Conservation (phyloP, 1,140 invertebrate genomes). For the fruit fly (Drosophila melanogaster) region Release_6_plus_ISO1_MT NT_037436.4:6810501-6811000, state of each 20-base stretch:
- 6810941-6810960: conserved; percentile 10
- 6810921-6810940: conserved; percentile 33
- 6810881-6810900: conserved; percentile 78
- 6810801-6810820: conserved; percentile 66
- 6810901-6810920: conserved; percentile 52
- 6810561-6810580: conserved; percentile 83
- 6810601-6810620: conserved; percentile 67
- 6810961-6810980: conserved; percentile 84
- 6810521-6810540: conserved; percentile 78
- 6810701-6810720: conserved; percentile 62
- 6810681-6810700: conserved; percentile 65
- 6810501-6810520: conserved; percentile 67
- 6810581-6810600: conserved; percentile 50
- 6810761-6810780: conserved; percentile 23
- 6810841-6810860: conserved; percentile 81
- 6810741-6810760: neutral
- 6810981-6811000: conserved; percentile 83
- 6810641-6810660: conserved; percentile 73
- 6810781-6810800: conserved; percentile 83
- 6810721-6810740: conserved; percentile 45
- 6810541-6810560: conserved; percentile 72
- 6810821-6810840: conserved; percentile 83
- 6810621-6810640: conserved; percentile 71
- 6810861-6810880: conserved; percentile 62
- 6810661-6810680: conserved; percentile 77